Percentiles rank a stretch among this genome's conserved stretches.
These are phyloP conservation scores for Drosophila bifasciata DNA, from an alignment of 1,140 invertebrate species.

Conservation along the genomic window DNA sequence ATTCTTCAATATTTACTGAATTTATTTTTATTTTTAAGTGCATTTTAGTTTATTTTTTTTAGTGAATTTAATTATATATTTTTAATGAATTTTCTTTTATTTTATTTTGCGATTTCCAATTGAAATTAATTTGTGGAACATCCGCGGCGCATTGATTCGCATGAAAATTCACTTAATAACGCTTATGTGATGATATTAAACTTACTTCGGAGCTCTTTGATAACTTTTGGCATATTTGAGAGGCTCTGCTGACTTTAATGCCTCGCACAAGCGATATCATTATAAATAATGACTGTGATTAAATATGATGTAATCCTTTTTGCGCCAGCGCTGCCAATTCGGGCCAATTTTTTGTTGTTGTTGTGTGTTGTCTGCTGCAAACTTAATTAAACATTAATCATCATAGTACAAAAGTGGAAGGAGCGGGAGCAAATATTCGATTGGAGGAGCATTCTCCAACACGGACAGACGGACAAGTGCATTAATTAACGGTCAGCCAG, in stretches of 20 bases:
- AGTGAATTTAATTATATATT: no score
- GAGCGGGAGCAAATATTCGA: conserved; percentile 20
- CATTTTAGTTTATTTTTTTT: no score
- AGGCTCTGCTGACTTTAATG: conserved; percentile 20
- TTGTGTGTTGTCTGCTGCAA: conserved; percentile 43
- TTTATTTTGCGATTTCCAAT: not conserved
- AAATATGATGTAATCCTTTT: conserved; percentile 73
- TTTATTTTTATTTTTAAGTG: no score
- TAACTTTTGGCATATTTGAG: conserved; percentile 50
- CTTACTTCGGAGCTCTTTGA: conserved; percentile 36
- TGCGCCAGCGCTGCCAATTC: conserved; percentile 19
- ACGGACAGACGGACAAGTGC: conserved; percentile 45
- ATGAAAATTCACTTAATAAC: conserved; percentile 33
- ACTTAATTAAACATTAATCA: conserved; percentile 80
- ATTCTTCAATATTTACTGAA: not conserved
- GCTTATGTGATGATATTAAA: conserved; percentile 34
- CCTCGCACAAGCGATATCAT: conserved; percentile 49
- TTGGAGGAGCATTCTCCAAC: conserved; percentile 24
- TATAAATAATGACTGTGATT: conserved; percentile 77
- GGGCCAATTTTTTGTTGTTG: conserved; percentile 16
- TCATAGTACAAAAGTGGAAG: conserved; percentile 43
- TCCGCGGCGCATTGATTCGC: not conserved
- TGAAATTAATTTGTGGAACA: conserved; percentile 29
- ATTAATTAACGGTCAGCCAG: conserved; percentile 70
- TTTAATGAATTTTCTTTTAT: no score